Conservation (phyloP, 2,888 invertebrate genomes). For the Lysandra coridon region DNA sequence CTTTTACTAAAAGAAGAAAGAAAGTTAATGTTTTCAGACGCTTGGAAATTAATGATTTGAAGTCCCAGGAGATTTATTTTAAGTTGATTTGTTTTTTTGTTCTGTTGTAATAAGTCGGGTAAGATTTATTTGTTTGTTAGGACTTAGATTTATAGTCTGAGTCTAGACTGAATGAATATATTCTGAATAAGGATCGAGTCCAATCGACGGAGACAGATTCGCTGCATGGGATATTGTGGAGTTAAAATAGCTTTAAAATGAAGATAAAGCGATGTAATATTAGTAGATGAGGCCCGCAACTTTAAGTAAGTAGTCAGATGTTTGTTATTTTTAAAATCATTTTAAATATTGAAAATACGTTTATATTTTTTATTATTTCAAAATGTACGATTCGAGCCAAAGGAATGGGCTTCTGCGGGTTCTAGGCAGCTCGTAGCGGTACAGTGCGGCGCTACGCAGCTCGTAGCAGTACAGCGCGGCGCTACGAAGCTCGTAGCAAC, state of each 20-base stretch:
- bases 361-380: too few species aligned
- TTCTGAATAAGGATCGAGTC: background rate
- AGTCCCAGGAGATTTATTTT: background rate
- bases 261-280: background rate
- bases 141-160: background rate
- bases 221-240: background rate
- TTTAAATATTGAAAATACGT: too few species aligned
- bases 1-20: too few species aligned
- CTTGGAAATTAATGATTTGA: background rate
- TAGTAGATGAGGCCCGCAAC: background rate
- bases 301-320: too few species aligned
- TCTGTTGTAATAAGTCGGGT: background rate
- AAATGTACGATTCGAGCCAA: too few species aligned
- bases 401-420: too few species aligned
- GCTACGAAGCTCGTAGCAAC: too few species aligned
- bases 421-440: too few species aligned
- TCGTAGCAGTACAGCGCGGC: too few species aligned
- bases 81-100: constrained; percentile 7
- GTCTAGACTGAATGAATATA: constrained; percentile 18
- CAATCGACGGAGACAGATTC: background rate
- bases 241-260: background rate
- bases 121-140: background rate
- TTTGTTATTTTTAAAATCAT: too few species aligned
- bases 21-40: too few species aligned
- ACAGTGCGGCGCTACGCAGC: too few species aligned